Conservation (phyloP, 2,888 invertebrate genomes). For the Agriotes lineatus region DNA sequence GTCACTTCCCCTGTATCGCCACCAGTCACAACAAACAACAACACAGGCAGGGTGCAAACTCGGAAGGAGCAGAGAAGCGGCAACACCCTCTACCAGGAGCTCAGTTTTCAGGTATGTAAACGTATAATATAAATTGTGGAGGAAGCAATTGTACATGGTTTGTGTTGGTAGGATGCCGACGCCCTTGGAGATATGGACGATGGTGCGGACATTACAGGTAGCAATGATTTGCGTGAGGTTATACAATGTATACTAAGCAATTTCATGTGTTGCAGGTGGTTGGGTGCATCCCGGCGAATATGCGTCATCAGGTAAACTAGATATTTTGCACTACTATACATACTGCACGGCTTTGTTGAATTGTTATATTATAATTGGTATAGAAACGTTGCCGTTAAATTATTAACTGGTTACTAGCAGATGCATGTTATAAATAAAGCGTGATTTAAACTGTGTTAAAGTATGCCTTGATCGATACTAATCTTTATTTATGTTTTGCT, state of each 20-base stretch:
- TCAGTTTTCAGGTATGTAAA: constrained; percentile 82
- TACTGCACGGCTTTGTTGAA: not conserved
- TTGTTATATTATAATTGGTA: too few relatives aligned
- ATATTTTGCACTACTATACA: not conserved
- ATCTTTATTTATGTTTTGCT: constrained; percentile 50
- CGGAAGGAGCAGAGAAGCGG: constrained; percentile 89
- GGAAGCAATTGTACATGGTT: too few relatives aligned
- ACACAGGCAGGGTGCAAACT: constrained; percentile 75
- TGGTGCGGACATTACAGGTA: constrained; percentile 94
- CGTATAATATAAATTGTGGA: too few relatives aligned
- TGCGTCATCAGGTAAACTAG: constrained; percentile 91
- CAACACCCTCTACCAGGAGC: constrained; percentile 93
- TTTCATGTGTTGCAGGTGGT: constrained; percentile 75
- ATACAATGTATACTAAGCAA: not conserved
- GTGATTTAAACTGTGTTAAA: constrained; percentile 2
- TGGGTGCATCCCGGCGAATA: constrained; percentile 99
- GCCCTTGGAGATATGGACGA: constrained; percentile 88
- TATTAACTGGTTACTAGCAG: not conserved
- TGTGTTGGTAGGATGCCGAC: constrained; percentile 76
- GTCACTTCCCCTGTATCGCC: constrained; percentile 65
- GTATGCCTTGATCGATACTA: constrained; percentile 42
- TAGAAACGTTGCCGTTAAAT: not conserved
- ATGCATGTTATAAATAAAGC: constrained; percentile 1
- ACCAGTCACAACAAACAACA: constrained; percentile 58
- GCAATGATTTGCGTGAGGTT: constrained; percentile 30